These are phyloP conservation scores for Cepaea hortensis DNA, from an alignment of 2,888 invertebrate genomes.

Conservation along the genomic window DNA sequence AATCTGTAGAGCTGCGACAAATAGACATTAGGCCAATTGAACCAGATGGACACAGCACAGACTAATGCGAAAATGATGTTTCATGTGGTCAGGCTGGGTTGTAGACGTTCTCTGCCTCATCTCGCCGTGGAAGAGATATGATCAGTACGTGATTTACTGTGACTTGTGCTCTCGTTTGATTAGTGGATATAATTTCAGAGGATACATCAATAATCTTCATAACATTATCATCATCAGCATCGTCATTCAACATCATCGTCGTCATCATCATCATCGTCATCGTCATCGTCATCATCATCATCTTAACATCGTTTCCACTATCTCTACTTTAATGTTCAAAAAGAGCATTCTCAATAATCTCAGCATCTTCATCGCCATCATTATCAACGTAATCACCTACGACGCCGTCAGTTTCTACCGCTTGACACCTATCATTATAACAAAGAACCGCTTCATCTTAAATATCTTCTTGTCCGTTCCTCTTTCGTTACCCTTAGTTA, in stretches of 20 bases:
- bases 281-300: background rate
- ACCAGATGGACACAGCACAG: too few relatives aligned
- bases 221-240: background rate
- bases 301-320: background rate
- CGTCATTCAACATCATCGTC: background rate
- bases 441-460: background rate
- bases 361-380: background rate
- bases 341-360: background rate
- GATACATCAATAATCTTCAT: too few relatives aligned
- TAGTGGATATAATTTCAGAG: too few relatives aligned
- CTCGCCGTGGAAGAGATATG: too few relatives aligned
- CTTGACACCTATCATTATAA: background rate
- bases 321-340: background rate
- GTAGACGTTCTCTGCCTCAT: too few relatives aligned
- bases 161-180: too few relatives aligned
- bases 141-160: too few relatives aligned
- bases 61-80: too few relatives aligned
- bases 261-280: background rate
- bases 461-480: background rate
- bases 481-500: too few relatives aligned
- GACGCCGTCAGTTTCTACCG: background rate
- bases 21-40: too few relatives aligned
- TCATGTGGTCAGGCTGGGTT: too few relatives aligned
- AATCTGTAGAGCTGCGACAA: too few relatives aligned
- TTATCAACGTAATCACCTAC: conserved; percentile 8